Base-by-base conservation (phyloP, 2,797 vertebrate species). In the Monodelphis domestica region DNA sequence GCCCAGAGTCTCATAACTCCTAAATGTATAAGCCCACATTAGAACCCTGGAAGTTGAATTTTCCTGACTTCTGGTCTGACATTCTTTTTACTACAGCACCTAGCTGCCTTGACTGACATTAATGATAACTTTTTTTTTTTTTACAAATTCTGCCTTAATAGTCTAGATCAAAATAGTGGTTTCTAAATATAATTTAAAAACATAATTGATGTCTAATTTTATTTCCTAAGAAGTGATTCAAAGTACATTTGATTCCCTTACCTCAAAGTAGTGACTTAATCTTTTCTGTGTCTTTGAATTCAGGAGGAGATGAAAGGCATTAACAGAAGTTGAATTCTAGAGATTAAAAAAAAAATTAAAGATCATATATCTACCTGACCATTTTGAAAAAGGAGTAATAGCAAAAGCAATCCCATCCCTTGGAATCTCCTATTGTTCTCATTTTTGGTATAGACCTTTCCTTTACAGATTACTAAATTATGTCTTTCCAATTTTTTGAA, bases 321-420 rank as follows among this genome's bases (percentile, higher is more conserved):
- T 57, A 4, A 5, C 30, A 3, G 59, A 91, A 70, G 70, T 4
- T 90, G 10, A 87, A 53, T 21, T 14, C 50, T 78, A 4, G 54
- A 94, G 12, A 90, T 84, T 59, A 91, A n/a, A n/a, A 91, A n/a
- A n/a, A n/a, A n/a, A n/a, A 70, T 7, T 97, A 93, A 0, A 93
- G 4, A 0, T 89, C 1, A 88, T 29, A 89, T 91, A 91, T 63
- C 45, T 90, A 38, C 38, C 52, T 92, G 9, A 15, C 1, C 17
- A 91, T 90, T 54, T 45, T 10, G 38, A 55, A 91, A 84, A 45
- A 57, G 17, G 29, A 54, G 5, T 29, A 59, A 87, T 89, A 89
- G 51, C 57, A 54, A 52, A 53, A 54, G 30, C 38, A 21, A 78
- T 78, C 78, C n/a, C 7, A 24, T 78, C 17, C 24, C 63, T 78